Percentiles rank a stretch among this genome's conserved stretches.
These are phyloP conservation scores for Belonocnema kinseyi DNA, from an alignment of 1,140 invertebrate species.

Conservation along the genomic window DNA sequence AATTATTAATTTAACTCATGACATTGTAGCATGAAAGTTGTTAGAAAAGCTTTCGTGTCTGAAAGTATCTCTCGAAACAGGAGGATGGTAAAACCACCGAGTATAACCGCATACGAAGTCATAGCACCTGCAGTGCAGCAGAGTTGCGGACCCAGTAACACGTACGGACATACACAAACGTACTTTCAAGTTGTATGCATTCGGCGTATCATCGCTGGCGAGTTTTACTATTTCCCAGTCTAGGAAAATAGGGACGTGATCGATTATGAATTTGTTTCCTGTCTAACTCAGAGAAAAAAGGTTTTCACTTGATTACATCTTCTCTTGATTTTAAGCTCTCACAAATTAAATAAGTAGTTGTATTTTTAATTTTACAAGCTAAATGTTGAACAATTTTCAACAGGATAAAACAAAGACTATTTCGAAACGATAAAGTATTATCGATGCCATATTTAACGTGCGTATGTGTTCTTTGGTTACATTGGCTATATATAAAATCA, in stretches of 20 bases:
- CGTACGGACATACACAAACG: conserved; percentile 11
- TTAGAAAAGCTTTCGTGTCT: no score
- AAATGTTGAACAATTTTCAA: no score
- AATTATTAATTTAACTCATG: no score
- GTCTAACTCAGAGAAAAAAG: no score
- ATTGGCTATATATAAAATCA: neutral
- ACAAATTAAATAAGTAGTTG: neutral
- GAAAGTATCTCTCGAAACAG: conserved; percentile 27
- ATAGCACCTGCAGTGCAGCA: conserved; percentile 62
- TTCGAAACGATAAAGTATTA: neutral
- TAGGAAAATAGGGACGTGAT: neutral
- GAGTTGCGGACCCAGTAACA: conserved; percentile 47
- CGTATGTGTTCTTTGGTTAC: no score
- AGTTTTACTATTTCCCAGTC: neutral
- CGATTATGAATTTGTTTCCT: neutral
- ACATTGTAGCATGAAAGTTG: no score
- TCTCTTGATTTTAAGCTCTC: no score
- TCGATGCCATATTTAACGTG: neutral
- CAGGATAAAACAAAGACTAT: no score
- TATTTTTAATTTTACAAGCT: neutral
- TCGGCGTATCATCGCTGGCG: neutral
- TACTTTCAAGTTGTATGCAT: neutral
- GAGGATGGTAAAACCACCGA: conserved; percentile 44
- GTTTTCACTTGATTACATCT: no score
- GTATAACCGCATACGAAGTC: conserved; percentile 54